Evolutionary conservation across 53 echinoderm and acorn worm genomes (phyloP).

Genomic region (Echinometra lucunter): DNA sequence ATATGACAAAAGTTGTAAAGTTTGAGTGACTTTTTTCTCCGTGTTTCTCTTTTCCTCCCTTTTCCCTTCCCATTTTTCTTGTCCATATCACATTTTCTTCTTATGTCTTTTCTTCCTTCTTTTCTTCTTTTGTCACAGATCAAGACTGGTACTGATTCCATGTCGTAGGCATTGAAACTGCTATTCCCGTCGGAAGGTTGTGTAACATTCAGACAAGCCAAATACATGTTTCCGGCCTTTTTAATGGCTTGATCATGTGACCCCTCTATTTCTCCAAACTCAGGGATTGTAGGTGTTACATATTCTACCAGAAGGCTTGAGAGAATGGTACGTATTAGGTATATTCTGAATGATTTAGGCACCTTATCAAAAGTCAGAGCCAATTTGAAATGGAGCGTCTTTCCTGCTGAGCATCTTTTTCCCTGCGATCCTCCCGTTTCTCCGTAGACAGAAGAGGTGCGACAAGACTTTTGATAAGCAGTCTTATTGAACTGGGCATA

Average conservation of each 20-base stretch:
- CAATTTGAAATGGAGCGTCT: no score
- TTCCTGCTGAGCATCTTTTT: no score
- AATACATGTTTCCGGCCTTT: not conserved
- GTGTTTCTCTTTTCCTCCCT: not conserved
- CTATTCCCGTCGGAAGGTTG: not conserved
- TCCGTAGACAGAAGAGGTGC: no score
- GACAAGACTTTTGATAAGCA: no score
- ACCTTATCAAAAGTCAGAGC: no score
- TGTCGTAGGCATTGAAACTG: not conserved
- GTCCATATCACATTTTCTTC: not conserved
- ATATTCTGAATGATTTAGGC: not conserved
- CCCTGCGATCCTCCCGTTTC: no score
- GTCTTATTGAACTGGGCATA: no score
- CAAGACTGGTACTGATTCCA: not conserved
- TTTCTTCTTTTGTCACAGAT: not conserved
- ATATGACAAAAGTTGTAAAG: no score
- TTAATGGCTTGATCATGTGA: not conserved
- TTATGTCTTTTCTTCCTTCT: not conserved
- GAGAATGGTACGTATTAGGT: not conserved
- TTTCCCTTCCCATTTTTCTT: not conserved
- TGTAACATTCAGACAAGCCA: not conserved
- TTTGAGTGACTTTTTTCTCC: no score
- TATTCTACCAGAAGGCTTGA: not conserved
- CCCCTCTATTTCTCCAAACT: not conserved
- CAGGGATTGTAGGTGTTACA: not conserved